These are phyloP conservation scores for Neotoma lepida DNA, from an alignment of 2,113 vertebrate species.

Conservation along the genomic window DNA sequence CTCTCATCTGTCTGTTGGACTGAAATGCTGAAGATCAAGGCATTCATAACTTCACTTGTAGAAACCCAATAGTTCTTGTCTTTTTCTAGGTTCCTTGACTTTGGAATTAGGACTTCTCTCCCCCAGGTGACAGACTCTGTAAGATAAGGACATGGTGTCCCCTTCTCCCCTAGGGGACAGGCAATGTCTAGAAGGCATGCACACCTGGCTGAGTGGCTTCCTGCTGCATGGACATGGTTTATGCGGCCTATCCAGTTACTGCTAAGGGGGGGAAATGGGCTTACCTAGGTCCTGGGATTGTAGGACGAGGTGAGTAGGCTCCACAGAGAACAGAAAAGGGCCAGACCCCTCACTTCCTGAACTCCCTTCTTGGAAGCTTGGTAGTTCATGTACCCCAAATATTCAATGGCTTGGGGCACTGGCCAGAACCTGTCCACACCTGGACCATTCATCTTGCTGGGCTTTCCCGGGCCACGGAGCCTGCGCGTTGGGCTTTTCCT, in stretches of 20 bases:
- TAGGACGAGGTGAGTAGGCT: background rate
- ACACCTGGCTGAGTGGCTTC: background rate
- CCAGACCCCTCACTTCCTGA: background rate
- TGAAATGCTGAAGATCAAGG: background rate
- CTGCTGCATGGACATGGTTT: background rate
- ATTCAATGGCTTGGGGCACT: background rate
- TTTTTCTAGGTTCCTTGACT: background rate
- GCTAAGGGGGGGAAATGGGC: background rate
- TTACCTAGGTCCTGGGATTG: background rate
- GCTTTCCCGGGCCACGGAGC: constrained; percentile 19
- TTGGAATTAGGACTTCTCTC: background rate
- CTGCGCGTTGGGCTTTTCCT: background rate
- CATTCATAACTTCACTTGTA: background rate
- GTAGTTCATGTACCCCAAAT: background rate
- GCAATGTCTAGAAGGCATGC: background rate
- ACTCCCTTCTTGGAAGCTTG: background rate
- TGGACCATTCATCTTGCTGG: constrained; percentile 45
- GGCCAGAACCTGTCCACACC: background rate
- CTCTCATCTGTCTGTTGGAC: background rate
- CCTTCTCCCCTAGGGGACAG: background rate
- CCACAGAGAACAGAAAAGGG: too few species aligned
- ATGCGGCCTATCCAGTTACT: too few species aligned
- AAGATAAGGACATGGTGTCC: background rate
- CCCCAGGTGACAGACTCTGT: background rate
- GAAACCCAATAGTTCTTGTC: background rate